A percentile compares a stretch with the other conserved stretches of the same genome.
Evolutionary conservation across 1,140 invertebrate species (phyloP).

Genomic region (Drosophila setifemur): DNA sequence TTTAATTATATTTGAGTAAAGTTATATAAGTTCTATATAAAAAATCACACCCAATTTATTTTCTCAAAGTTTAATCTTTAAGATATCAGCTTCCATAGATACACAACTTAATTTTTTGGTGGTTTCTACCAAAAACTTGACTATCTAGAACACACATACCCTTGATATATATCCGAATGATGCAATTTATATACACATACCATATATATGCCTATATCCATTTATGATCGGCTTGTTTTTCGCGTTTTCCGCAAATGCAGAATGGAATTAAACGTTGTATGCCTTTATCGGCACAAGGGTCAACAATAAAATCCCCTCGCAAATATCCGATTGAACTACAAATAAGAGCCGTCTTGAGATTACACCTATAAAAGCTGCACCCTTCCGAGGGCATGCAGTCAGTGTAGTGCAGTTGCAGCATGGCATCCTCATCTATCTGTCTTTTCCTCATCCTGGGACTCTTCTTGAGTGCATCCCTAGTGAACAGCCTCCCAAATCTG

Average conservation of each 20-base stretch:
- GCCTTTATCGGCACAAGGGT: constrained; percentile 36
- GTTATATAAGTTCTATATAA: too few relatives aligned
- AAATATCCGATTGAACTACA: constrained; percentile 65
- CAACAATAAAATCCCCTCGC: constrained; percentile 27
- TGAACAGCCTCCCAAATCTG: not conserved
- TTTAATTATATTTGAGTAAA: too few relatives aligned
- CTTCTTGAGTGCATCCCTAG: not conserved
- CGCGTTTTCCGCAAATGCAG: constrained; percentile 18
- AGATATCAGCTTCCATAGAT: too few relatives aligned
- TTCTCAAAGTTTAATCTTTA: too few relatives aligned
- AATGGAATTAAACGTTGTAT: constrained; percentile 37
- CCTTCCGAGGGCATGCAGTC: not conserved
- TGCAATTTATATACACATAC: not conserved
- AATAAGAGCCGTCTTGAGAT: constrained; percentile 32
- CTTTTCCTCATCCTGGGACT: constrained; percentile 13
- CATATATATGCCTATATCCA: not conserved
- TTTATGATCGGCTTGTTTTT: constrained; percentile 31
- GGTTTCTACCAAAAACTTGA: too few relatives aligned
- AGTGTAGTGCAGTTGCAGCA: constrained; percentile 8
- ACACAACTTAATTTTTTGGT: too few relatives aligned
- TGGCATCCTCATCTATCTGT: constrained; percentile 4
- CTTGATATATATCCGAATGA: not conserved
- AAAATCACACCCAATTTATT: too few relatives aligned
- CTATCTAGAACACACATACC: too few relatives aligned
- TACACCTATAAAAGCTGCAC: constrained; percentile 36